These are phyloP conservation scores for Dasypogon diadema DNA, from an alignment of 2,888 invertebrate genomes.

Conservation along the genomic window DNA sequence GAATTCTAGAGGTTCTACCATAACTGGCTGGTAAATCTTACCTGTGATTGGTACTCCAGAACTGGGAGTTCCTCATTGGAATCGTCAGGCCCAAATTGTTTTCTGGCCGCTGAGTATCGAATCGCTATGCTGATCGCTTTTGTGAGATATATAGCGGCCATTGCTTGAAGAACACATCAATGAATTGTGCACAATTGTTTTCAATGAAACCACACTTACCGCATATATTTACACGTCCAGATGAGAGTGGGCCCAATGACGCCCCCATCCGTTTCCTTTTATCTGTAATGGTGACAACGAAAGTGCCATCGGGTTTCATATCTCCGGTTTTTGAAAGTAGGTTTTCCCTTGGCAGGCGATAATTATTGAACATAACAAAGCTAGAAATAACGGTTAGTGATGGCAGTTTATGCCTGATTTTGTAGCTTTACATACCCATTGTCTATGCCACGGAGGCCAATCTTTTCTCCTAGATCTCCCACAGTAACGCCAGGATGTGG, in stretches of 20 bases:
- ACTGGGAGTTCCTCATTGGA: conserved; percentile 80
- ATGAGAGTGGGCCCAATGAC: conserved; percentile 84
- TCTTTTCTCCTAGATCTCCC: conserved; percentile 94
- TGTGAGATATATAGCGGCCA: conserved; percentile 74
- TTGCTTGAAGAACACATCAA: conserved; percentile 61
- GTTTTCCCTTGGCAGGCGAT: conserved; percentile 82
- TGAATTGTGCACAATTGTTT: too few relatives aligned
- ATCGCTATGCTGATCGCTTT: conserved; percentile 86
- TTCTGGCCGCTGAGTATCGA: conserved; percentile 86
- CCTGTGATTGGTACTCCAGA: conserved; percentile 92
- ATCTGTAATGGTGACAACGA: conserved; percentile 83
- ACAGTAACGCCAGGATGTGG: conserved; percentile 84
- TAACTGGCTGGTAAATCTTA: too few relatives aligned
- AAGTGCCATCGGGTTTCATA: conserved; percentile 86
- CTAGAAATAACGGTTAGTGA: conserved; percentile 64
- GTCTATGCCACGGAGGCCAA: conserved; percentile 91
- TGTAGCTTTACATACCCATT: conserved; percentile 78
- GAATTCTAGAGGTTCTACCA: neutral
- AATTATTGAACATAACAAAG: conserved; percentile 83
- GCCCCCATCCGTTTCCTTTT: conserved; percentile 87
- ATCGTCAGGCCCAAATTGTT: conserved; percentile 86
- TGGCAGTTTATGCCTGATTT: neutral
- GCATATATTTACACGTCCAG: conserved; percentile 84
- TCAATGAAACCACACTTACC: too few relatives aligned
- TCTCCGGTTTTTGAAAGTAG: conserved; percentile 89